Evolutionary conservation across 2,113 vertebrate genomes (phyloP).

Genomic region (Menura novaehollandiae): DNA sequence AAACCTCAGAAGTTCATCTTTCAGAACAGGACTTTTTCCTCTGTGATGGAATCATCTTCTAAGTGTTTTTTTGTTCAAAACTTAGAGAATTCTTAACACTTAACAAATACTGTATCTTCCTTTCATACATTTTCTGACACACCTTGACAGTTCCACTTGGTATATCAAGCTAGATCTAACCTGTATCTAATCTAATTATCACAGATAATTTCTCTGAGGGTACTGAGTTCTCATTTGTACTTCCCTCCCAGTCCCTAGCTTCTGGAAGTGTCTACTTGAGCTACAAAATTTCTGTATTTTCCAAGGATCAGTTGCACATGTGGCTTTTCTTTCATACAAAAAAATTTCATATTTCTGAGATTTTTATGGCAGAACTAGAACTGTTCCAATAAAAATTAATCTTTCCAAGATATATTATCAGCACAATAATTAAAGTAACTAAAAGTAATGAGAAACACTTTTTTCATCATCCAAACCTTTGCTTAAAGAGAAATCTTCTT

Average conservation of each 20-base stretch:
- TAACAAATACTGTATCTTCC: neutral
- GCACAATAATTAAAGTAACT: neutral
- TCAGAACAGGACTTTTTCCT: neutral
- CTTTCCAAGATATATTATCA: neutral
- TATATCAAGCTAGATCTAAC: neutral
- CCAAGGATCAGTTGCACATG: neutral
- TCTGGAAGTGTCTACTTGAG: neutral
- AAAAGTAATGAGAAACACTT: neutral
- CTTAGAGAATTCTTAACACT: neutral
- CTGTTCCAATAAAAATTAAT: neutral
- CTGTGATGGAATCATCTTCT: neutral
- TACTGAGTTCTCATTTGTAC: neutral
- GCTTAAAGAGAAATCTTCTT: neutral
- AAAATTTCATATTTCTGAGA: neutral
- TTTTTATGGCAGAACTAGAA: neutral
- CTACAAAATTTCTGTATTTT: neutral
- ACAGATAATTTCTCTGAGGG: neutral
- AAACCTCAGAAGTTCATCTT: neutral
- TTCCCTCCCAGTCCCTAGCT: neutral
- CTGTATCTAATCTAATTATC: neutral
- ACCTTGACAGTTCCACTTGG: neutral
- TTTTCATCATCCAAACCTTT: neutral
- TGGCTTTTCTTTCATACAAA: neutral
- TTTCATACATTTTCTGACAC: neutral
- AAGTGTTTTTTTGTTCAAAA: neutral